Evolutionary conservation across 2,113 vertebrate genomes (phyloP).

Genomic region (Myiopsitta monachus): DNA sequence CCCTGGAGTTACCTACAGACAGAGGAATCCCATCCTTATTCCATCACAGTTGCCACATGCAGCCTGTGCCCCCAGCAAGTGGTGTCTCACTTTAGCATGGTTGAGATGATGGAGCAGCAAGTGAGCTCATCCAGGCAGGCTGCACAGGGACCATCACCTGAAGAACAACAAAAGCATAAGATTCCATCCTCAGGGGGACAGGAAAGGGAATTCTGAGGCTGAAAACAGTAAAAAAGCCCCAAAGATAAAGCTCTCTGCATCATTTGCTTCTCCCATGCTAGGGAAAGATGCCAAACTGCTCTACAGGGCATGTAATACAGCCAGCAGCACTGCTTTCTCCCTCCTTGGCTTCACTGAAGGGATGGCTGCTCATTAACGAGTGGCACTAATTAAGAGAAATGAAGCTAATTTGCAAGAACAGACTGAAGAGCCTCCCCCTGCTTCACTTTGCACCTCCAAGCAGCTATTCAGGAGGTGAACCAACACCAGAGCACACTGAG

Average conservation of each 20-base stretch:
- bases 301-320: fast-evolving
- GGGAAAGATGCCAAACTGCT: background rate
- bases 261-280: background rate
- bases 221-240: background rate
- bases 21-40: background rate
- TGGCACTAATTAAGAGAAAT: background rate
- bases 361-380: background rate
- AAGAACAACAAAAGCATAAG: background rate
- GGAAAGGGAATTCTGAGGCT: background rate
- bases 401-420: background rate
- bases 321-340: background rate
- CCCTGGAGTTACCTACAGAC: too few relatives aligned
- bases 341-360: background rate
- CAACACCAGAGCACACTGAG: fast-evolving
- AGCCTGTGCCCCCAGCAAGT: fast-evolving
- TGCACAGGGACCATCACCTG: fast-evolving
- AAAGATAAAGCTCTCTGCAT: background rate
- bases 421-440: background rate
- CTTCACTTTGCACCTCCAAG: background rate
- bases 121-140: background rate
- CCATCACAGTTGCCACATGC: too few relatives aligned
- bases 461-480: background rate
- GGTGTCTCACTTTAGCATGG: background rate
- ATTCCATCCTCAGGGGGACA: too few relatives aligned
- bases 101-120: background rate